phyloP scores from a whole-genome alignment of 1,140 invertebrate genomes.

The Lepidurus arcticus region DNA sequence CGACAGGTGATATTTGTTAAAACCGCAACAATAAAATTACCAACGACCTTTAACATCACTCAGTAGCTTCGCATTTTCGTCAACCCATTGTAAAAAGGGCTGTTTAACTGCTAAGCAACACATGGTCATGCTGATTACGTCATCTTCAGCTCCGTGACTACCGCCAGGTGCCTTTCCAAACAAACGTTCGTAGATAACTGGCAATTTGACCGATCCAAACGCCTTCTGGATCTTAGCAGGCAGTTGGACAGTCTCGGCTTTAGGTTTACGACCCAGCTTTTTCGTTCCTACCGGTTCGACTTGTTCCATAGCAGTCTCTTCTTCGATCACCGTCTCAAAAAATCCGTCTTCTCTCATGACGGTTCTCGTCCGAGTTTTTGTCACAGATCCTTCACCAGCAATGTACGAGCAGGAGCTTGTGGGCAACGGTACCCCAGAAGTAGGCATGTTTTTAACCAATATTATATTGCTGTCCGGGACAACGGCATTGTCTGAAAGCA shows the following conservation, averaged over 20 bases:
- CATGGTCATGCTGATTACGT: not conserved
- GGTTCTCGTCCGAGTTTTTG: no score
- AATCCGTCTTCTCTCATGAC: no score
- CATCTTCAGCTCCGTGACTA: not conserved
- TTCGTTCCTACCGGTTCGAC: no score
- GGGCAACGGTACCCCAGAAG: no score
- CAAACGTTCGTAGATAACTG: not conserved
- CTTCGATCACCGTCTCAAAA: no score
- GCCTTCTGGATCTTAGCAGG: not conserved
- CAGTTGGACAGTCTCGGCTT: not conserved
- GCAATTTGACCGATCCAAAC: not conserved
- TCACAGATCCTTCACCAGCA: no score
- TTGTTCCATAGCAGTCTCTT: no score
- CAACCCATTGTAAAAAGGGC: not conserved
- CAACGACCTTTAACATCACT: not conserved
- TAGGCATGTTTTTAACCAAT: no score
- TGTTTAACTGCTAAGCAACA: not conserved
- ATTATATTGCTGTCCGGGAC: no score
- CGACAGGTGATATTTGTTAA: no score
- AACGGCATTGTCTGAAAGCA: no score
- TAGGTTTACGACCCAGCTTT: not conserved
- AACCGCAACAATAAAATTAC: not conserved
- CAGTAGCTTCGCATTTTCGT: not conserved
- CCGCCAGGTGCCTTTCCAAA: not conserved
- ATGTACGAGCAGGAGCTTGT: no score